Base-by-base conservation (phyloP, 2,888 invertebrate genomes). In the Drosophila subquinaria region DNA sequence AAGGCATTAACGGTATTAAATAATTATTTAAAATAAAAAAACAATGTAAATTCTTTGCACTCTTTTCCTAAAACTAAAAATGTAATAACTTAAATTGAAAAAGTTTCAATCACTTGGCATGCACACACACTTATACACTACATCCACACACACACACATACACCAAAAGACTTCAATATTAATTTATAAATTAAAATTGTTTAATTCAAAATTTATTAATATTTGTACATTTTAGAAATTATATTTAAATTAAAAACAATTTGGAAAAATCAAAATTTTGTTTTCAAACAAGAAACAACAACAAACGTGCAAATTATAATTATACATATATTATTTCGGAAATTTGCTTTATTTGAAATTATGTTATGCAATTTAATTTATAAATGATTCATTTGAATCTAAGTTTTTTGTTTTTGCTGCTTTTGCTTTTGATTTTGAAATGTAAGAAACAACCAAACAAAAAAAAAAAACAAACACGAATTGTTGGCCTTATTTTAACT, bases 151-250 rank as follows among this genome's bases (percentile, higher is more conserved):
- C 56, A 61, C 27, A 61, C 33, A 72, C 60, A 67, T 36, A 74
- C 65, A 82, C 74, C 82, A 85, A 89, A 89, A 88, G 89, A 90
- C 89, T 89, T 89, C 81, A 89, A 90, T 83, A 83, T 83, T 80
- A 81, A 78, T 79, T 76, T 76, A 66, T 69, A 71, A 67, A 63
- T 52, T 42, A 67, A 71, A 51, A 52, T 51, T 59, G 59, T 56
- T 57, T 64, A 57, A 69, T 73, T 66, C 55, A 69, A 73, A 76
- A 69, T 76, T 69, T 61, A 61, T 64, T 40, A 48, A 57, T 69
- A 72, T 51, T 71, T 80, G 66, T 67, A 64, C 71, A 69, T 60
- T 71, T 45, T 74, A 80, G 60, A 48, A 61, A 69, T 63, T 53
- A 69, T 48, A 42, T 71, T 69, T 50, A 8, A 30, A 55, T n/a